phyloP scores from a whole-genome alignment of 2,113 vertebrate genomes.

The Hepsetus odoe region DNA sequence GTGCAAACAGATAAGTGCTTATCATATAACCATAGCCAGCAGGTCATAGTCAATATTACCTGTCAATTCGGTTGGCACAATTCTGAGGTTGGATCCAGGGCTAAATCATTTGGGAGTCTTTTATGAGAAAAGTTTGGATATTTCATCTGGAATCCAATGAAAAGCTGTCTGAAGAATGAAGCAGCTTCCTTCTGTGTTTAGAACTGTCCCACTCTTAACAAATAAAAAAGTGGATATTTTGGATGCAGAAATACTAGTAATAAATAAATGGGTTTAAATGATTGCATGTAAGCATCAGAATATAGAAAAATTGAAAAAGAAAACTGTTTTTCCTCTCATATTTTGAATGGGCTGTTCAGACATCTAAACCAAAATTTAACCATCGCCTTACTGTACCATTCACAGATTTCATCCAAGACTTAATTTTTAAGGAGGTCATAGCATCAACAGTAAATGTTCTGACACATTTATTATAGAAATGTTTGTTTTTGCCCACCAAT shows the following conservation, averaged over 20 bases:
- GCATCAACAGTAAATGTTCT: background rate
- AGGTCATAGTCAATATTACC: conserved; percentile 69
- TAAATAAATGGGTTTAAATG: background rate
- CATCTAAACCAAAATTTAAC: background rate
- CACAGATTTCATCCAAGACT: too few relatives aligned
- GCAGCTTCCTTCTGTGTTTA: background rate
- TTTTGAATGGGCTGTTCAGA: too few relatives aligned
- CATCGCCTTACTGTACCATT: background rate
- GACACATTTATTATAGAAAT: background rate
- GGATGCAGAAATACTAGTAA: background rate
- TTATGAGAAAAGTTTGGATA: conserved; percentile 12
- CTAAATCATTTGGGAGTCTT: conserved; percentile 63
- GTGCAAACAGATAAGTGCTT: conserved; percentile 74
- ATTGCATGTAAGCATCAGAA: too few relatives aligned
- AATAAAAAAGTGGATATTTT: background rate
- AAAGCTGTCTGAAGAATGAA: background rate
- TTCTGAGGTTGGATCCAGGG: conserved; percentile 63
- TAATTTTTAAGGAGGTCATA: background rate
- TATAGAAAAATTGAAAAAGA: background rate
- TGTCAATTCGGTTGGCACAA: conserved; percentile 66
- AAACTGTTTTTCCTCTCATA: too few relatives aligned
- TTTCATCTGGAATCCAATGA: conserved; percentile 6
- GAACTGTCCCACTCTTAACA: background rate
- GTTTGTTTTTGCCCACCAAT: background rate
- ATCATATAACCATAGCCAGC: conserved; percentile 72